Base-by-base conservation (phyloP, 2,113 vertebrate genomes). In the Hypomesus transpacificus region DNA sequence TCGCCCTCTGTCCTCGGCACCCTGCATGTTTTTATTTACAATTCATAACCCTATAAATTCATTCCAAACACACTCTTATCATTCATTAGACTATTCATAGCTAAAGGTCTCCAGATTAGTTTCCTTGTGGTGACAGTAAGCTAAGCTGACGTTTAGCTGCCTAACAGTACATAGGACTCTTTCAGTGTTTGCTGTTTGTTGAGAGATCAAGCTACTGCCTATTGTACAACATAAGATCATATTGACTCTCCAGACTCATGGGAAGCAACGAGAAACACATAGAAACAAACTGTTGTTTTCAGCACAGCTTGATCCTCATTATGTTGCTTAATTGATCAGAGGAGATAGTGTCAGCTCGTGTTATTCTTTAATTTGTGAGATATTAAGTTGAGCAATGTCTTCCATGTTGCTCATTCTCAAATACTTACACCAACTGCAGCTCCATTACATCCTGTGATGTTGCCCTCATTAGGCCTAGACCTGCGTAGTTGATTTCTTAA, bases 361-460 rank as follows among this genome's bases (percentile, higher is more conserved):
- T 86, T 86, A 86, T 90, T 84, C 84, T 87, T 89, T 89, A 86
- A 89, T 90, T 89, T 89, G 87, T 76, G 83, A 87, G 87, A 86
- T 87, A 91, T 88, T 86, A 90, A 80, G 86, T 90, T 87, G 89
- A 91, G 84, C 89, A 89, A 89, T 86, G 87, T 85, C 87, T 87
- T 88, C 85, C 86, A 86, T 83, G 83, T 80, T 82, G 87, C 84
- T 70, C 64, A 64, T 70, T 78, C 80, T 70, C 77, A 83, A 72
- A 73, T 62, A 62, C 67, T 72, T 76, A 87, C 82, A 73, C 70
- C 74, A 64, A 63, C 56, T 70, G 72, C 76, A 80, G 82, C 75
- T n/a, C 54, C n/a, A 82, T 78, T 87, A 80, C 80, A 74, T 75
- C 66, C 75, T 73, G 66, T 74, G 81, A 77, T 78, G 82, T 83